Base-by-base conservation (phyloP, 2,888 invertebrate species). In the Drosophila paramelanica region DNA sequence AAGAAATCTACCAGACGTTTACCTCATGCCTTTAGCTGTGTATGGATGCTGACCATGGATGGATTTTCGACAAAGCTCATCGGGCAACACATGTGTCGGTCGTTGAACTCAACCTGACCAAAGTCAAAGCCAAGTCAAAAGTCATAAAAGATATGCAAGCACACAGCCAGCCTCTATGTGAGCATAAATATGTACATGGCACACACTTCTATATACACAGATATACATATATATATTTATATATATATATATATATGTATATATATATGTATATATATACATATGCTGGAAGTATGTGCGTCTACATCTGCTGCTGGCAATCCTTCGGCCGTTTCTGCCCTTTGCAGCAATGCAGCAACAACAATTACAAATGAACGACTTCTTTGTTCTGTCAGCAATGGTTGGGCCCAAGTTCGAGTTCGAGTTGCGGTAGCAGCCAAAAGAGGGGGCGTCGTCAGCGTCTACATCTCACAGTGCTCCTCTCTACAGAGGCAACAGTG, bases 341-440 rank as follows among this genome's bases (percentile, higher is more conserved):
- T 82, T 81, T 84, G 79, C 66, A 50, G 31, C 50, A 25, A 10
- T 65, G 25, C 67, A 69, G 66, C 75, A 88, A 88, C 86, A 89
- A 90, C 89, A 90, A 90, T 89, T 89, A 89, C 90, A 89, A 89
- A 89, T 90, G 90, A 90, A 89, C 89, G 90, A 89, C 89, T 90
- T 86, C 89, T 90, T 90, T 90, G 90, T 90, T 88, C 89, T 89
- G 89, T 90, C 89, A 89, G 90, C 90, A 79, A 75, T 70, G 72
- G 73, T 61, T 67, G 64, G 81, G 51, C 65, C 51, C 53, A 61
- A 57, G 60, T 58, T 66, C 62, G 60, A 65, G 81, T 46, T 64
- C 47, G 47, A 72, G 71, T 50, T 77, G 88, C 86, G 86, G 81
- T 81, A 88, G 81, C 86, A 81, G 52, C 82, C 74, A 88, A 85